Percentiles rank a stretch among this genome's conserved stretches.
Evolutionary conservation across 1,140 invertebrate species (phyloP).

Genomic region (Panagrolaimus sp.): DNA sequence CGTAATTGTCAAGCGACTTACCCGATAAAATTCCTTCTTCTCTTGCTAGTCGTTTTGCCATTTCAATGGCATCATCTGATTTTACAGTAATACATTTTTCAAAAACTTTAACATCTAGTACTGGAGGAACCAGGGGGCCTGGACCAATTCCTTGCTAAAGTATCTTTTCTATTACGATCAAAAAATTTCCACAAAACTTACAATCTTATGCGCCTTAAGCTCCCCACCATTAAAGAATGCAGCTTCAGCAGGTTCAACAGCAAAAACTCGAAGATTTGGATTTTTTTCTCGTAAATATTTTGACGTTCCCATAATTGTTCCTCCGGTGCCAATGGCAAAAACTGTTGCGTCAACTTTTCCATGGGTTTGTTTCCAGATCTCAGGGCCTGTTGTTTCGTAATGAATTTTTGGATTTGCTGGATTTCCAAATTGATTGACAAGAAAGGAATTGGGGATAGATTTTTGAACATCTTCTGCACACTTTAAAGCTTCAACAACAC

Average conservation of each 20-base stretch:
- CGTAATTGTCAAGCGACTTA: not conserved
- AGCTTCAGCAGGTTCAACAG: not conserved
- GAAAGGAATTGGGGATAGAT: not conserved
- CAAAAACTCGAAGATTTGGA: not conserved
- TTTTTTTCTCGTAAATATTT: not conserved
- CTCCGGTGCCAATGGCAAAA: not conserved
- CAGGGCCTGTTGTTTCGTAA: conserved; percentile 36
- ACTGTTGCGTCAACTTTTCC: not conserved
- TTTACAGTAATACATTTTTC: conserved; percentile 44
- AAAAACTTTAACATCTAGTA: conserved; percentile 36
- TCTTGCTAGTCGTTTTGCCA: conserved; percentile 43
- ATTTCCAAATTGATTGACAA: conserved; percentile 13
- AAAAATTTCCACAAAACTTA: no score
- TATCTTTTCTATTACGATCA: no score
- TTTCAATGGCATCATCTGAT: conserved; percentile 50
- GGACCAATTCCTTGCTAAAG: conserved; percentile 33
- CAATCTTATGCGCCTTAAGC: no score
- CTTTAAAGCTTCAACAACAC: conserved; percentile 9
- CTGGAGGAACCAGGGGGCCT: conserved; percentile 38
- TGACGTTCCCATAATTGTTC: not conserved
- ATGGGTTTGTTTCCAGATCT: conserved; percentile 40
- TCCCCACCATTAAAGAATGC: no score
- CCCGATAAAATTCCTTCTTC: conserved; percentile 46
- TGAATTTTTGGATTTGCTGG: conserved; percentile 34
- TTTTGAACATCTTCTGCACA: not conserved